Conservation (phyloP, 2,888 invertebrate species). For the Tipula lateralis region DNA sequence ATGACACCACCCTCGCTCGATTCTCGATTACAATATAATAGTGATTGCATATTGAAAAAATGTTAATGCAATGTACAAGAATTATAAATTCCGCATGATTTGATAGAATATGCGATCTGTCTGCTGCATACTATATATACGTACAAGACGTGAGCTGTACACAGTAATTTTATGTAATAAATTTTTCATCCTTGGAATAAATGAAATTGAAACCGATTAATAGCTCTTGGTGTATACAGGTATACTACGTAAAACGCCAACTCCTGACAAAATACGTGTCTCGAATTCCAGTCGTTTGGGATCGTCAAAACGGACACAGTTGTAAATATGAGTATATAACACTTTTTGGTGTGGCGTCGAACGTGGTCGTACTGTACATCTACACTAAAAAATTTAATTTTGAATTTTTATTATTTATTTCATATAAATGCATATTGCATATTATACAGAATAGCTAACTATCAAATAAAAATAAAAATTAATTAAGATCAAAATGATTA, state of each 20-base stretch:
- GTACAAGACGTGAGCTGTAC: not conserved
- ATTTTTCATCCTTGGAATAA: conserved; percentile 7
- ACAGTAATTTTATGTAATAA: not conserved
- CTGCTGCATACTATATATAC: not conserved
- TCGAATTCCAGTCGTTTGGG: not conserved
- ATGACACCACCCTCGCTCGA: not conserved
- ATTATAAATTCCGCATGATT: not conserved
- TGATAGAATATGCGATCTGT: not conserved
- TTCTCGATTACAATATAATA: not conserved
- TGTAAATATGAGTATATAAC: no score
- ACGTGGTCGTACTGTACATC: not conserved
- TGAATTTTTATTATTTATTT: not conserved
- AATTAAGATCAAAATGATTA: not conserved
- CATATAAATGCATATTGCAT: not conserved
- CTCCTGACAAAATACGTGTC: no score
- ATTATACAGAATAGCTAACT: not conserved
- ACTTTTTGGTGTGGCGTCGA: no score
- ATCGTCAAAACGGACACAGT: no score
- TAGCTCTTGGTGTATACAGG: not conserved
- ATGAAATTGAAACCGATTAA: conserved; percentile 5
- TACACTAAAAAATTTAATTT: not conserved
- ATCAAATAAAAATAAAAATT: not conserved
- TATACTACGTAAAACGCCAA: not conserved
- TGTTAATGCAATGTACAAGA: not conserved
- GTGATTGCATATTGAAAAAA: not conserved